Base-by-base conservation (phyloP, 1,140 invertebrate genomes). In the Anoplophora glabripennis region DNA sequence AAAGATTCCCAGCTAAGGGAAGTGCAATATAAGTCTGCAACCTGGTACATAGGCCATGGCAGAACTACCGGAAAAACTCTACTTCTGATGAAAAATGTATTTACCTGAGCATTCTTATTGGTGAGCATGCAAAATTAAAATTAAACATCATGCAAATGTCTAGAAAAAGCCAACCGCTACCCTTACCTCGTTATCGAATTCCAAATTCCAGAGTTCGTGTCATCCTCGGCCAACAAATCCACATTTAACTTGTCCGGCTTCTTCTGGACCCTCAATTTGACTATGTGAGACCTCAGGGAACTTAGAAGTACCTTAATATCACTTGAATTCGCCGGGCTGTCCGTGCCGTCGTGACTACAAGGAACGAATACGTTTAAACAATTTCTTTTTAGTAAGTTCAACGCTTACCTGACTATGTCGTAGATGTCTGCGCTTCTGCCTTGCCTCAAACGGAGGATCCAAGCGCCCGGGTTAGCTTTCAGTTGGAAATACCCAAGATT, bases 401-500 rank as follows among this genome's bases (percentile, higher is more conserved):
- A 55, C 17, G 69, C 64, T 68, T 75, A 85, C 83, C 84, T 87
- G 14, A 84, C 83, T 68, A 93, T 89, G 69, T 90, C 89, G 73
- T 98, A 99, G 54, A 99, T 94, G 53, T 99, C 95, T 14, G 87
- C 82, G 4, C 95, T 98, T 65, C 94, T 83, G 14, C 97, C 98
- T 48, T 96, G 91, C 42, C 98, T 81, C 10, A 92, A 79, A 11
- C 86, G 80, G 37, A 99, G 77, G 9, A 88, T 76, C 97, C 97
- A 99, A 34, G 93, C 89, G 2, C 98, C 98, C 10, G 97, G 96
- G 76, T 94, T 96, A 0, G 97, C 96, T 77, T 99, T 99, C 1
- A 99, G 78, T 78, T 99, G 96, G 78, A 97, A 96, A 76, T 98
- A 97, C 12, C 94, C 94, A 59, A 99, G 81, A 80, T 99, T 99